Evolutionary conservation across 2,888 invertebrate genomes (phyloP).

Genomic region (Amiota communis): DNA sequence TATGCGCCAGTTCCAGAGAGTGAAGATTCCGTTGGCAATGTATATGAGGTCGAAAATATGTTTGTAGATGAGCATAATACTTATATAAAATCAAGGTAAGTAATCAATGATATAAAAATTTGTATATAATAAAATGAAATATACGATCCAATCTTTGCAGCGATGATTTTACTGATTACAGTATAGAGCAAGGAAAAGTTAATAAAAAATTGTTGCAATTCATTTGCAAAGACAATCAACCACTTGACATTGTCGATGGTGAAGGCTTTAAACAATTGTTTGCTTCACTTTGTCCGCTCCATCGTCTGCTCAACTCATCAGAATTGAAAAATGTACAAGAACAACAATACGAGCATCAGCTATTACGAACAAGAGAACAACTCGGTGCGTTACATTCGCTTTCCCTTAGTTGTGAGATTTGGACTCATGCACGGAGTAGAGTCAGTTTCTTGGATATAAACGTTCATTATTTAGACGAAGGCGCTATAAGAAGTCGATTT

Average conservation of each 20-base stretch:
- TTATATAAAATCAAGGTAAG: slow-evolving; percentile 4
- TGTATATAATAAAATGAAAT: neutral
- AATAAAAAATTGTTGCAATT: neutral
- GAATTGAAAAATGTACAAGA: neutral
- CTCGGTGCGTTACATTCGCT: neutral
- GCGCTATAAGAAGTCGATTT: neutral
- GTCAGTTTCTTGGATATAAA: slow-evolving; percentile 8
- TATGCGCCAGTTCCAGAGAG: slow-evolving; percentile 1
- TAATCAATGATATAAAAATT: neutral
- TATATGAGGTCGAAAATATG: slow-evolving; percentile 13
- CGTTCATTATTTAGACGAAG: neutral
- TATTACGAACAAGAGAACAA: neutral
- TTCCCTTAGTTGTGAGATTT: slow-evolving; percentile 17
- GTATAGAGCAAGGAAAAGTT: neutral
- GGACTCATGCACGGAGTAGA: neutral
- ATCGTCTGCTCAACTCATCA: neutral
- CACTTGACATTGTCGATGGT: slow-evolving; percentile 8
- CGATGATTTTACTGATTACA: neutral
- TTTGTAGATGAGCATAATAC: slow-evolving; percentile 20
- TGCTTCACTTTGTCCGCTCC: slow-evolving; percentile 7
- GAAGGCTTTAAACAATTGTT: neutral
- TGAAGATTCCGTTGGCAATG: neutral
- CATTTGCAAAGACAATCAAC: slow-evolving; percentile 1
- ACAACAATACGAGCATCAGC: neutral
- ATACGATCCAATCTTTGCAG: neutral